Evolutionary conservation across 2,888 invertebrate genomes (phyloP), one percentile per base, ranked within the genome.

Genomic region (Hemicrepidius hirtus): DNA sequence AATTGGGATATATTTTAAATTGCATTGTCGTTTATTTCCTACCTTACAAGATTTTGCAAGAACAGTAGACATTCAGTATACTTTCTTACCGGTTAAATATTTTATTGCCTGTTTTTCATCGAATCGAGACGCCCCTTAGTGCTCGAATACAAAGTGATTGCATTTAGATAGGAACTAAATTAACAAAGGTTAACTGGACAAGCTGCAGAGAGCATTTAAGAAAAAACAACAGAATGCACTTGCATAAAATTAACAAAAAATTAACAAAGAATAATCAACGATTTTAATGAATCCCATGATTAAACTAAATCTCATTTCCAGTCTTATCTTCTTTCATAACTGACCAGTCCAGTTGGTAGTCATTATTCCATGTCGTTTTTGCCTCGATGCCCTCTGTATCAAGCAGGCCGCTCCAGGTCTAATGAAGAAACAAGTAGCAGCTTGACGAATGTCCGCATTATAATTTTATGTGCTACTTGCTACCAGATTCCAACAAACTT

Each of bases 361-460:
- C 81, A 80, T 81, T 81, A 80, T 76, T 81, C 75, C 75, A 77
- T 75, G 81, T 81, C 81, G 79, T 79, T 78, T 80, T 80, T 78
- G 78, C 77, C 78, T 75, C 78, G 80, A 79, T 80, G 78, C 76
- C 79, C 76, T 74, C 77, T 80, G 78, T 77, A 80, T 80, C 80
- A 78, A 78, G 77, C 76, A 73, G 69, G 75, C 79, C 79, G 79
- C 79, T 75, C 77, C 75, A 77, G 66, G 78, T 75, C 76, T 80
- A 81, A 81, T 81, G 81, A 81, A 81, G 81, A 80, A 80, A 79
- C 81, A 81, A 81, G 80, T 79, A 80, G 80, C 78, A 74, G 77
- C 75, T 75, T 80, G 80, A 80, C 80, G 78, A 79, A 80, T 80
- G 76, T 78, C 74, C 77, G 79, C 78, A 79, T 80, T 78, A 80